Evolutionary conservation across 1,140 invertebrate genomes (phyloP), one percentile per base, ranked within the genome.

Genomic region (Streblospio benedicti): DNA sequence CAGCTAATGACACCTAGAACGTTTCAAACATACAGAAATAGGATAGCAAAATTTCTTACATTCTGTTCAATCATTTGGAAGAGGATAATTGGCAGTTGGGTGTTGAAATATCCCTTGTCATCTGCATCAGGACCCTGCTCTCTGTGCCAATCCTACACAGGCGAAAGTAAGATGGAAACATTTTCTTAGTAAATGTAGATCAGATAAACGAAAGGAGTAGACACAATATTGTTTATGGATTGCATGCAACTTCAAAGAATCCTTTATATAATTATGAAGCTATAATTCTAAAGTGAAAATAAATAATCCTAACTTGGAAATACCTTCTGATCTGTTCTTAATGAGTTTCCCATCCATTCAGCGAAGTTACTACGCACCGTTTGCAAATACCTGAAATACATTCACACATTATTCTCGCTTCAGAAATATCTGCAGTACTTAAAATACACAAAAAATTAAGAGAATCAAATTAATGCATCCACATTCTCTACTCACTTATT

Each of bases 1-100:
- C n/a, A n/a, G n/a, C n/a, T n/a, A n/a, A n/a, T n/a, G n/a, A n/a
- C n/a, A n/a, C n/a, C n/a, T n/a, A n/a, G n/a, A n/a, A n/a, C n/a
- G n/a, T n/a, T 12, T 55, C 12, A 9, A 54, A 12, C 12, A 12
- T 41, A 41, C 38, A 41, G 12, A 41, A 12, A 14, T 50, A 12
- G 23, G 12, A 23, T 12, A 14, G 47, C 23, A 12, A 66, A 62
- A 50, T 59, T n/a, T 61, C 73, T 69, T 68, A 80, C 77, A 82
- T 96, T 93, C 79, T 97, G 92, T 78, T 95, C 90, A 58, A 98
- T 91, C 94, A 98, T 98, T 80, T 97, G 90, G 76, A 96, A 97
- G 56, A 98, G 89, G 59, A 97, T 94, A 58, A 96, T 87, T 3
- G 95, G 93, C 9, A 93, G 86, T 49, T 90, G 87, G 0, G 93